Percentiles rank a stretch among this genome's conserved stretches.
These are phyloP conservation scores for Agelastica alni DNA, from an alignment of 2,888 invertebrate species.

Conservation along the genomic window DNA sequence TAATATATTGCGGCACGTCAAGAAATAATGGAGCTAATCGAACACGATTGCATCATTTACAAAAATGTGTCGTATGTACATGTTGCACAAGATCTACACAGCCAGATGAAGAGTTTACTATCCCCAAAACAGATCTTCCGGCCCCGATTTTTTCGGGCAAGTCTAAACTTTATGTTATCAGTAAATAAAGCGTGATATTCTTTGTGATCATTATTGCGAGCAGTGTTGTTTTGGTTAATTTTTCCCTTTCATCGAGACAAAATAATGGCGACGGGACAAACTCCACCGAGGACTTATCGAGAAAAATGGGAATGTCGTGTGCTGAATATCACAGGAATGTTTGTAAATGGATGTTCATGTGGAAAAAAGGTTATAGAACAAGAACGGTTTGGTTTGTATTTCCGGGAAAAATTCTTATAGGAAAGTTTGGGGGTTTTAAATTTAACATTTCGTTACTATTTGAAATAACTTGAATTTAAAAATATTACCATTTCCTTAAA, in stretches of 20 bases:
- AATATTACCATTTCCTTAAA: no score
- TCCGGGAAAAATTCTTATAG: no score
- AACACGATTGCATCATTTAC: constrained; percentile 21
- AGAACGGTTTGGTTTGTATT: no score
- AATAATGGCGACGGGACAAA: constrained; percentile 32
- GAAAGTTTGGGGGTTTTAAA: no score
- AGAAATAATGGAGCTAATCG: constrained; percentile 28
- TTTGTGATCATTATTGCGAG: not conserved
- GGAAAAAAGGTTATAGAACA: constrained; percentile 1
- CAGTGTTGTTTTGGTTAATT: no score
- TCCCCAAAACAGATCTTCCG: not conserved
- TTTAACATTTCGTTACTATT: no score
- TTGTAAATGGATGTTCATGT: constrained; percentile 12
- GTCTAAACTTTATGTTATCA: not conserved
- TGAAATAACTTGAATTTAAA: no score
- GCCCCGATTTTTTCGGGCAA: not conserved
- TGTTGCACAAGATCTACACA: constrained; percentile 11
- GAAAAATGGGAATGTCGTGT: constrained; percentile 18
- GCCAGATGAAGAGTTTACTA: not conserved
- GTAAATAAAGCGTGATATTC: not conserved
- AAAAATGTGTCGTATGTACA: constrained; percentile 16
- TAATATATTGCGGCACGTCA: constrained; percentile 17
- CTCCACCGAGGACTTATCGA: constrained; percentile 20
- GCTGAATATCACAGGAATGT: constrained; percentile 12
- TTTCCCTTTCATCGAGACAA: constrained; percentile 20